Conservation (phyloP, 2,113 vertebrate genomes). For the Psittacula cyanocephala region DNA sequence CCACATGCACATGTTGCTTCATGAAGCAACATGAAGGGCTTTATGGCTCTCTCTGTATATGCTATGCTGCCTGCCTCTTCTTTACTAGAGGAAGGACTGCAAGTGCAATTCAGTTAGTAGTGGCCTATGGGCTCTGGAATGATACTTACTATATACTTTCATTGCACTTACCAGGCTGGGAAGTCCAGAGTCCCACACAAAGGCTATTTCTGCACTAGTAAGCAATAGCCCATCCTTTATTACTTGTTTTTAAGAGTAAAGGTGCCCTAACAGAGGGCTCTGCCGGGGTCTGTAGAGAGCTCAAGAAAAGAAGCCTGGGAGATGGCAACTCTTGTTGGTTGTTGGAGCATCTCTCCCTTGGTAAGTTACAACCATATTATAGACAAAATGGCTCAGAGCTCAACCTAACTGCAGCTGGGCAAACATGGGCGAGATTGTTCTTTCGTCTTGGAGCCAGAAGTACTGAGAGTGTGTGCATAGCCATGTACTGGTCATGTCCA, state of each 20-base stretch:
- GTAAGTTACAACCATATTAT: background rate
- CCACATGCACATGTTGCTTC: background rate
- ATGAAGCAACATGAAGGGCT: background rate
- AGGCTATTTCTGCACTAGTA: background rate
- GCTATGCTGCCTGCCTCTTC: background rate
- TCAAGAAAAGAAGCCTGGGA: background rate
- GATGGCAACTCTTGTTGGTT: background rate
- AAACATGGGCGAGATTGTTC: background rate
- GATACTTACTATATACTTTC: background rate
- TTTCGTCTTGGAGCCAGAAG: background rate
- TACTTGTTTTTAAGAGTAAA: background rate
- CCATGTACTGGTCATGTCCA: fast-evolving
- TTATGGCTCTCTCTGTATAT: background rate
- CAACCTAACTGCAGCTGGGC: background rate
- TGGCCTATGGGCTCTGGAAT: background rate
- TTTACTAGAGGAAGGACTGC: background rate
- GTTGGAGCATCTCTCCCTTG: background rate
- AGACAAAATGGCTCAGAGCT: background rate
- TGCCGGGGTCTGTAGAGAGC: background rate
- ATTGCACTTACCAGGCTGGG: background rate
- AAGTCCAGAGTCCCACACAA: background rate
- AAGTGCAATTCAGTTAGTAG: background rate
- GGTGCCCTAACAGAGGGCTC: background rate
- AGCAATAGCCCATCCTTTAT: background rate
- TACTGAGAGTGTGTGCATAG: background rate